phyloP scores from a whole-genome alignment of 2,113 vertebrate genomes.

The Mus musculus region GRCm39 chr1:132497001-132497500 shows the following conservation, averaged over 20 bases:
- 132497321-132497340: not conserved
- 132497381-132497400: not conserved
- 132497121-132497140: not conserved
- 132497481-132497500: constrained; percentile 66
- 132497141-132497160: not conserved
- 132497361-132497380: not conserved
- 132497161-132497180: not conserved
- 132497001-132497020: not conserved
- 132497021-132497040: not conserved
- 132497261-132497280: not conserved
- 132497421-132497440: not conserved
- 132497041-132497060: not conserved
- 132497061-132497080: not conserved
- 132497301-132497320: not conserved
- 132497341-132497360: not conserved
- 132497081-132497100: not conserved
- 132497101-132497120: not conserved
- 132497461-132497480: constrained; percentile 77
- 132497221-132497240: not conserved
- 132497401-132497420: constrained; percentile 37
- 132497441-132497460: constrained; percentile 41
- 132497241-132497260: not conserved
- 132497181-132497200: not conserved
- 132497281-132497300: not conserved
- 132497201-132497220: not conserved